Conservation (phyloP, 92 coral and sea anemone species). For the Hydrozoanthus gracilis region DNA sequence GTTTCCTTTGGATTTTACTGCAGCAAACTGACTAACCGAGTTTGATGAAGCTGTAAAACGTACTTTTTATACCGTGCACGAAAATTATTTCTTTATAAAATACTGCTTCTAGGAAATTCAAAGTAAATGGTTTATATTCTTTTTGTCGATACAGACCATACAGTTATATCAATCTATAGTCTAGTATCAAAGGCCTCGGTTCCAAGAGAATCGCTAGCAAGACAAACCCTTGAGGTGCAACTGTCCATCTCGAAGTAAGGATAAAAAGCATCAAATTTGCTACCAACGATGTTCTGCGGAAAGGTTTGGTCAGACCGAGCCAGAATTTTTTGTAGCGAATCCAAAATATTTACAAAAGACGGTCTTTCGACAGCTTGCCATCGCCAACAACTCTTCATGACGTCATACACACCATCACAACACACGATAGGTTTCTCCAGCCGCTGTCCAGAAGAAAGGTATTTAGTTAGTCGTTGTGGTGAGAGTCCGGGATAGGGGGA, state of each 20-base stretch:
- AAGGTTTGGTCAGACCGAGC: not conserved
- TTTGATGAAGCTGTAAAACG: too few relatives aligned
- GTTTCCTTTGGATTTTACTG: too few relatives aligned
- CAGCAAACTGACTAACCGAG: too few relatives aligned
- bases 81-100: too few relatives aligned
- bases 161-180: not conserved
- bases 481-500: constrained; percentile 21
- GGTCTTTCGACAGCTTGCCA: constrained; percentile 8
- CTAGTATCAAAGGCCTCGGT: constrained; percentile 7
- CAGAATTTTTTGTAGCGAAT: not conserved
- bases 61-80: too few relatives aligned
- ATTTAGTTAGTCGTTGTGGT: constrained; percentile 12
- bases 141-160: not conserved
- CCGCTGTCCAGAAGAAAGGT: constrained; percentile 30
- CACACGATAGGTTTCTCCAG: constrained; percentile 6
- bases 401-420: constrained; percentile 5
- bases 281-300: not conserved
- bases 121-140: not conserved
- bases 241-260: constrained; percentile 6
- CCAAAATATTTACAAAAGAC: constrained; percentile 21
- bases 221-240: not conserved
- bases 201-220: not conserved
- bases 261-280: constrained; percentile 9
- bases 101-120: too few relatives aligned
- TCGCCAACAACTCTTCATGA: constrained; percentile 33